A percentile compares a stretch with the other conserved stretches of the same genome.
phyloP scores from a whole-genome alignment of 2,113 vertebrate genomes.

The Hemichromis elongatus region DNA sequence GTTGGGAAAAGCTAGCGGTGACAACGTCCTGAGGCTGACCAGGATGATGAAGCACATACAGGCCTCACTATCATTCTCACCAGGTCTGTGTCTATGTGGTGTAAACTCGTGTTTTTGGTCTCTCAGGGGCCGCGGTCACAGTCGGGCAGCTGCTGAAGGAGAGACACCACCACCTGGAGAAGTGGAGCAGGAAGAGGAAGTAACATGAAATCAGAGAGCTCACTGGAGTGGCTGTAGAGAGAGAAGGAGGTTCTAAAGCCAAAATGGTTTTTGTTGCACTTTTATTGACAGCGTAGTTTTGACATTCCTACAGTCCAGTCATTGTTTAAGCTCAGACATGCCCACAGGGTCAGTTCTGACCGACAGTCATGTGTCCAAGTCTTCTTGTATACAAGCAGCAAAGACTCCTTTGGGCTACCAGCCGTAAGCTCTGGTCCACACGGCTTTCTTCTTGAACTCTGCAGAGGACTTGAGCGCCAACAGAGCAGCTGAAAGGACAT shows the following conservation, averaged over 20 bases:
- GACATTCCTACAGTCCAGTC: neutral
- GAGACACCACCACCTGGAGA: constrained; percentile 43
- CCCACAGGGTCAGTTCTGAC: fast-evolving
- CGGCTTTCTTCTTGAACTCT: constrained; percentile 89
- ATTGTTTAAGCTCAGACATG: neutral
- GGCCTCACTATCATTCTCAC: neutral
- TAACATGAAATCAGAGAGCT: neutral
- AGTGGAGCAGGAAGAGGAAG: constrained; percentile 54
- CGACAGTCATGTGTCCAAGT: neutral
- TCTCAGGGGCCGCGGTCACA: constrained; percentile 58
- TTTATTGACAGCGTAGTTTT: neutral
- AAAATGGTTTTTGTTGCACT: neutral
- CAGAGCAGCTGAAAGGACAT: constrained; percentile 74
- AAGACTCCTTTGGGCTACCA: constrained; percentile 67
- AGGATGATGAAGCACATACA: neutral
- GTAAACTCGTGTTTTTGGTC: too few species aligned
- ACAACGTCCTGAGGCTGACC: neutral
- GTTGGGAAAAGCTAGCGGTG: fast-evolving
- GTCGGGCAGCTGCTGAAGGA: constrained; percentile 66
- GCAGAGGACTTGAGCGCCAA: constrained; percentile 77
- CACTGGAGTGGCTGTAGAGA: neutral
- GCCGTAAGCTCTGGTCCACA: constrained; percentile 89
- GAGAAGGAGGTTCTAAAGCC: neutral
- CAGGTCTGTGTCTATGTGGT: too few species aligned
- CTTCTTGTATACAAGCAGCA: neutral